Conservation (phyloP, 2,888 invertebrate species). For the Ophion ventricosus region DNA sequence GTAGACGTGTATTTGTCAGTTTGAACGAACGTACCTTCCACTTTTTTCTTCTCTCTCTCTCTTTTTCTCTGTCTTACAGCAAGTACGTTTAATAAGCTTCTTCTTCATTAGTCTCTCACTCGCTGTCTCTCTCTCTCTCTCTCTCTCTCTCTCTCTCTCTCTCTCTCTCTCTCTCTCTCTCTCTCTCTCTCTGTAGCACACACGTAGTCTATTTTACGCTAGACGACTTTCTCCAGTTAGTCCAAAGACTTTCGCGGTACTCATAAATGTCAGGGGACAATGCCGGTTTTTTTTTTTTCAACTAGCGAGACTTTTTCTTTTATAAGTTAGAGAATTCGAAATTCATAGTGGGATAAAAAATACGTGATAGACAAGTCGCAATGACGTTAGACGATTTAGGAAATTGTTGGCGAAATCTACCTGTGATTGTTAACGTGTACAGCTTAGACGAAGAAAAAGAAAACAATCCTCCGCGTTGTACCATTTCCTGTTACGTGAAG, state of each 20-base stretch:
- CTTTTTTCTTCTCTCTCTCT: conserved; percentile 16
- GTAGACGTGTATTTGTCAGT: conserved; percentile 29
- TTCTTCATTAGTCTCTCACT: conserved; percentile 23
- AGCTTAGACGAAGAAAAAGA: conserved; percentile 57
- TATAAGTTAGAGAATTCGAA: background rate
- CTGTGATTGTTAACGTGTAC: conserved; percentile 68
- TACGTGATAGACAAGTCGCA: background rate
- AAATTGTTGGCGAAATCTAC: conserved; percentile 36
- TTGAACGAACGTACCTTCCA: conserved; percentile 60
- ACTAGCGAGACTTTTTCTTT: background rate
- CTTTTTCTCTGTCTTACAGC: background rate
- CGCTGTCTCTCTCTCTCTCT: conserved; percentile 13
- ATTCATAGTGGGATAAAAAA: background rate
- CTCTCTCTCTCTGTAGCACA: conserved; percentile 17
- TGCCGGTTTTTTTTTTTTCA: conserved; percentile 13
- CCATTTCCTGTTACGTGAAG: conserved; percentile 42
- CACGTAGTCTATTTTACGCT: conserved; percentile 44
- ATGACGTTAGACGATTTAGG: conserved; percentile 21
- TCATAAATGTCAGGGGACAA: conserved; percentile 57
- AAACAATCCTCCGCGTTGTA: conserved; percentile 48
- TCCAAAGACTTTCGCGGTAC: conserved; percentile 67
- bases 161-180: conserved; percentile 30
- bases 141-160: conserved; percentile 29
- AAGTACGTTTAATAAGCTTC: conserved; percentile 1
- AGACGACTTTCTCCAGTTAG: conserved; percentile 64